A percentile compares a stretch with the other conserved stretches of the same genome.
phyloP scores from a whole-genome alignment of 92 coral and sea anemone species.

The Chrysogorgia sp. region DNA sequence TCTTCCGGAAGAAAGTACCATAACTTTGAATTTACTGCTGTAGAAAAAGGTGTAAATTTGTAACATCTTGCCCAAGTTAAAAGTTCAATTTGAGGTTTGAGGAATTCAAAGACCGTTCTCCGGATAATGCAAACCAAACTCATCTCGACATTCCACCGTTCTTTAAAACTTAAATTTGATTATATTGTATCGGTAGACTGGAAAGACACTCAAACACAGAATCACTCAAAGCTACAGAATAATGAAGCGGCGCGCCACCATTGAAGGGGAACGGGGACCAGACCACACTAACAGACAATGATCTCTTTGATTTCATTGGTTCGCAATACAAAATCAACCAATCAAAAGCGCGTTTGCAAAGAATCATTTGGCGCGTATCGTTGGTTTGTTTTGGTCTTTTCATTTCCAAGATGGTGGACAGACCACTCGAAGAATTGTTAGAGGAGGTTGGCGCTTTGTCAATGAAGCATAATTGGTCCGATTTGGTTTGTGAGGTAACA shows the following conservation, averaged over 20 bases:
- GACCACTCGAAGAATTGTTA: slow-evolving; percentile 12
- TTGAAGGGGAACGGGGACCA: no score
- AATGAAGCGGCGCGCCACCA: no score
- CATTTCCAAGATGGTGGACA: slow-evolving; percentile 17
- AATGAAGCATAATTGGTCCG: neutral
- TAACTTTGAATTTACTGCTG: neutral
- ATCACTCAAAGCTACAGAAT: no score
- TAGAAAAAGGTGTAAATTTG: neutral
- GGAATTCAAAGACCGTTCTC: neutral
- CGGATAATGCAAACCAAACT: neutral
- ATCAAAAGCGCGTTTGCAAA: neutral
- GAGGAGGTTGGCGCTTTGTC: slow-evolving; percentile 2
- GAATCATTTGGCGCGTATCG: neutral
- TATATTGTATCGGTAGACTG: no score
- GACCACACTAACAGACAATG: neutral
- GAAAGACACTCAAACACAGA: no score
- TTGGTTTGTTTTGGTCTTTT: neutral
- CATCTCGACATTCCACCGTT: neutral
- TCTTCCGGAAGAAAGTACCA: neutral
- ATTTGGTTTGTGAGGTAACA: neutral
- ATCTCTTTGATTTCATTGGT: neutral
- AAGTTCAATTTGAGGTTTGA: slow-evolving; percentile 13
- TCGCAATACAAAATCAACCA: neutral
- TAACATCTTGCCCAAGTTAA: slow-evolving; percentile 7
- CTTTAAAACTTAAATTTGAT: neutral